Conservation (phyloP, 2,113 vertebrate genomes). For the Sceloporus undulatus region DNA sequence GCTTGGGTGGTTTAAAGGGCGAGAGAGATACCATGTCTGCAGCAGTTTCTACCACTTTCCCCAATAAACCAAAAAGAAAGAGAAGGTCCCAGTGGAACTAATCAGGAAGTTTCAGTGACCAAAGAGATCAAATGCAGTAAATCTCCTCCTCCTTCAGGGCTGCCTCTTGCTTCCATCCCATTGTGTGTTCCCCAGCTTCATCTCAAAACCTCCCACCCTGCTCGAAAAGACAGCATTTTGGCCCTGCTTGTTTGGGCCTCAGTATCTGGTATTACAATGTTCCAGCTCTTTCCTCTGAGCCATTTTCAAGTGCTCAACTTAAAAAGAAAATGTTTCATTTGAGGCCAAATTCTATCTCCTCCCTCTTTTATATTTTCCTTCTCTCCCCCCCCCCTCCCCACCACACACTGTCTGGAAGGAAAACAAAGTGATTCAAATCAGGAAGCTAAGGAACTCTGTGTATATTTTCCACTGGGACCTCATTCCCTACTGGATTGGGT, state of each 20-base stretch:
- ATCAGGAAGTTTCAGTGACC: constrained; percentile 64
- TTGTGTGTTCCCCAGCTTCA: constrained; percentile 63
- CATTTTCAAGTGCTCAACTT: constrained; percentile 81
- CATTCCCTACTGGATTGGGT: constrained; percentile 79
- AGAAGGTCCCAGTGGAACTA: constrained; percentile 63
- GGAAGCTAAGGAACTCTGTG: constrained; percentile 79
- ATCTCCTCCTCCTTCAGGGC: constrained; percentile 62
- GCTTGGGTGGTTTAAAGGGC: background rate
- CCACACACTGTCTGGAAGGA: constrained; percentile 72
- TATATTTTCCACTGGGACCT: constrained; percentile 78
- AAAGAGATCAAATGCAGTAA: constrained; percentile 72
- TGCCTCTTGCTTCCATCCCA: constrained; percentile 68
- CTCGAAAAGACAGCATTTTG: constrained; percentile 73
- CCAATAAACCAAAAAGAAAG: constrained; percentile 10
- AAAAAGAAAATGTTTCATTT: constrained; percentile 85
- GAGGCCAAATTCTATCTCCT: constrained; percentile 77
- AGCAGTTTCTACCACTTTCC: background rate
- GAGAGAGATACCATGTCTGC: background rate
- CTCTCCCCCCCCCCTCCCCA: constrained; percentile 55
- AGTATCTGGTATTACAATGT: constrained; percentile 76
- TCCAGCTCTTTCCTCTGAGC: constrained; percentile 82
- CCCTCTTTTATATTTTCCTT: constrained; percentile 54
- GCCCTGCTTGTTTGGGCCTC: constrained; percentile 68
- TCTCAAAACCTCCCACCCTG: background rate
- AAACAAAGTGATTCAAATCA: constrained; percentile 86